phyloP scores from a whole-genome alignment of 2,888 invertebrate species.

The Sipha maydis region DNA sequence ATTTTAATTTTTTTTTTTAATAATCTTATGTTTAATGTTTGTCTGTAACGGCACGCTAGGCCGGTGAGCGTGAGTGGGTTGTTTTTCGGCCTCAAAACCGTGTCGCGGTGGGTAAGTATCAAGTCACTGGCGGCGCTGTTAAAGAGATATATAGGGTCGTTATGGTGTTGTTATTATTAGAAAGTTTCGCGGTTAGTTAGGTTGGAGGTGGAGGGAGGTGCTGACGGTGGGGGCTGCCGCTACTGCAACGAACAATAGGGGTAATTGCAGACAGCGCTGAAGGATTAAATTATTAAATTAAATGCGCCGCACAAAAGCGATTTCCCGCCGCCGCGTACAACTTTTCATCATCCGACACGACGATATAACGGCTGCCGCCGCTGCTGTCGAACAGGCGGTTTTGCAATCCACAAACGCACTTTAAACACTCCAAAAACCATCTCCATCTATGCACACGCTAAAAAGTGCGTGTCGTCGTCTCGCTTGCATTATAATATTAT shows the following conservation, averaged over 20 bases:
- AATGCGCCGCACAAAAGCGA: conserved; percentile 58
- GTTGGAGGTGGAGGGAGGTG: neutral
- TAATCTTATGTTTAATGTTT: too few species aligned
- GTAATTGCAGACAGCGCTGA: conserved; percentile 58
- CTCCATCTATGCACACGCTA: neutral
- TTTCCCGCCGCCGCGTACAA: conserved; percentile 27
- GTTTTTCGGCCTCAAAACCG: neutral
- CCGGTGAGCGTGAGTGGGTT: neutral
- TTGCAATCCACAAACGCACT: conserved; percentile 5
- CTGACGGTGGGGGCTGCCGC: neutral
- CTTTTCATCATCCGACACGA: conserved; percentile 39
- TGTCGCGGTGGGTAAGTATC: conserved; percentile 19
- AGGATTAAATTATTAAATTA: conserved; percentile 62
- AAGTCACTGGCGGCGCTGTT: conserved; percentile 45
- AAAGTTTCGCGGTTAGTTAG: conserved; percentile 57
- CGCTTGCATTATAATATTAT: neutral
- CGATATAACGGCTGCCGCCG: neutral
- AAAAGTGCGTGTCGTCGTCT: conserved; percentile 11
- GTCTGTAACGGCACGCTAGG: too few species aligned
- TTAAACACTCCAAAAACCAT: conserved; percentile 48
- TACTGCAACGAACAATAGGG: conserved; percentile 36
- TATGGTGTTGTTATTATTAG: conserved; percentile 60
- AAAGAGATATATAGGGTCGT: conserved; percentile 61
- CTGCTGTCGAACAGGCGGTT: neutral
- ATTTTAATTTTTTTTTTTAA: too few species aligned